Percentiles rank a stretch among this genome's conserved stretches.
Conservation (phyloP, 2,113 vertebrate genomes). For the Paedocypris sp. region DNA sequence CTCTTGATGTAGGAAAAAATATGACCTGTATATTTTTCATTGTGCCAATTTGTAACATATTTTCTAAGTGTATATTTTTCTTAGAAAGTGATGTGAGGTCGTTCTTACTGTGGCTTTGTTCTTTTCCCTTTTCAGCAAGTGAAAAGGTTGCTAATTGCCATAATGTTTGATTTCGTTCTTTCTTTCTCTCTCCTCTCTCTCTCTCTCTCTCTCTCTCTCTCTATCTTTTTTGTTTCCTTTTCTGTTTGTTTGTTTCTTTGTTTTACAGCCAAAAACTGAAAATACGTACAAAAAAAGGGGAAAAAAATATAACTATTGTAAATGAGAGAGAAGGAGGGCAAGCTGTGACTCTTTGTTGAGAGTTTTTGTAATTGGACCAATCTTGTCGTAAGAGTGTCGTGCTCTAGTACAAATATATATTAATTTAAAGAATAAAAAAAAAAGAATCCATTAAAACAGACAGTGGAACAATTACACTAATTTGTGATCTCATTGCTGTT, state of each 20-base stretch:
- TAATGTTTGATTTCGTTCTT: constrained; percentile 30
- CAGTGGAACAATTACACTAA: constrained; percentile 40
- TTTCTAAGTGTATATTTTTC: constrained; percentile 98
- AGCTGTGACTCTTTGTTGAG: constrained; percentile 67
- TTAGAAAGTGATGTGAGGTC: constrained; percentile 93
- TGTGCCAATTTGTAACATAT: constrained; percentile 96
- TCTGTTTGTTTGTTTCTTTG: constrained; percentile 69
- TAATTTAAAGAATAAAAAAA: constrained; percentile 54
- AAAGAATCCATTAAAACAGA: constrained; percentile 33
- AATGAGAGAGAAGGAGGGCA: constrained; percentile 19
- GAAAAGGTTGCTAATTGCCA: constrained; percentile 83
- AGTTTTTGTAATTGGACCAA: constrained; percentile 85
- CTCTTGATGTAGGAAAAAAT: constrained; percentile 74
- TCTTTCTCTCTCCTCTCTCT: not conserved
- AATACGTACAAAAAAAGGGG: constrained; percentile 57
- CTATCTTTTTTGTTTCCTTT: constrained; percentile 22
- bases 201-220: too few relatives aligned
- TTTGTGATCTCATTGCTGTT: constrained; percentile 91
- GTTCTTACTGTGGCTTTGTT: constrained; percentile 75
- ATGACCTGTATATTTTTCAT: constrained; percentile 89
- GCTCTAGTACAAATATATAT: constrained; percentile 78
- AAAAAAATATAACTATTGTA: constrained; percentile 36
- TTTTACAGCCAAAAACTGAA: constrained; percentile 88
- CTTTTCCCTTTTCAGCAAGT: constrained; percentile 70
- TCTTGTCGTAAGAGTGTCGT: constrained; percentile 87